Conservation (phyloP, 2,797 vertebrate genomes). For the Anguilla marmorata region DNA sequence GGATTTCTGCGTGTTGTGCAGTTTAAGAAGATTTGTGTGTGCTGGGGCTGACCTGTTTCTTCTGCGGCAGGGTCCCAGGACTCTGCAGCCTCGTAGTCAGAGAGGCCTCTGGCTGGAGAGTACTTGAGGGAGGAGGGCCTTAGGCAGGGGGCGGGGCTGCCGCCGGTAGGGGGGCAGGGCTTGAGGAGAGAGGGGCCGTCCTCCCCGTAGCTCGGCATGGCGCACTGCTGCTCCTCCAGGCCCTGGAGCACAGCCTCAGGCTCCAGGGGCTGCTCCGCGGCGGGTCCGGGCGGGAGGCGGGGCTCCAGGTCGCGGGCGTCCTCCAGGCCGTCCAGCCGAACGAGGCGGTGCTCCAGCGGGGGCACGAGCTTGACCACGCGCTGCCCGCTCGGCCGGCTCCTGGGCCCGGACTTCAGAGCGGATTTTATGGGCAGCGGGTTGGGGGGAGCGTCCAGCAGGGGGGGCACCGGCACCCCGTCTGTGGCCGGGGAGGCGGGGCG, state of each 20-base stretch:
- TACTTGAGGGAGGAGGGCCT: slow-evolving; percentile 20
- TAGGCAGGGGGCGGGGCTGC: slow-evolving; percentile 43
- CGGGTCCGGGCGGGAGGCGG: slow-evolving; percentile 31
- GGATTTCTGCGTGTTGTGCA: not conserved
- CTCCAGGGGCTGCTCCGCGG: slow-evolving; percentile 8
- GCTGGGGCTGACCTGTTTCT: slow-evolving; percentile 32
- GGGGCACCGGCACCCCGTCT: slow-evolving; percentile 14
- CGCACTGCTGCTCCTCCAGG: slow-evolving; percentile 28
- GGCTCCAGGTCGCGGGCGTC: not conserved
- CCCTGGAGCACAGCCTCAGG: slow-evolving; percentile 20
- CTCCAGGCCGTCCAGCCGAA: slow-evolving; percentile 35
- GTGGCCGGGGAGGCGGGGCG: not conserved
- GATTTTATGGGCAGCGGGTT: slow-evolving; percentile 44
- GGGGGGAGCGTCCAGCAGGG: slow-evolving; percentile 4
- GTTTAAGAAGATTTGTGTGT: not conserved
- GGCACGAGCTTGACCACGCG: slow-evolving; percentile 38
- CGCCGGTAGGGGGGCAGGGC: slow-evolving; percentile 54
- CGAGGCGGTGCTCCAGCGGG: slow-evolving; percentile 41
- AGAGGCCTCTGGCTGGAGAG: not conserved
- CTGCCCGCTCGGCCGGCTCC: slow-evolving; percentile 38
- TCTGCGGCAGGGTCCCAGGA: not conserved
- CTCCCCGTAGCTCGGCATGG: not conserved
- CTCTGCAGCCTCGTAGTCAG: slow-evolving; percentile 2
- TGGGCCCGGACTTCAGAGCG: slow-evolving; percentile 39
- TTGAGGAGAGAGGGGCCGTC: slow-evolving; percentile 46